Conservation (phyloP, 2,797 vertebrate species). For the Danio kyathit region DNA sequence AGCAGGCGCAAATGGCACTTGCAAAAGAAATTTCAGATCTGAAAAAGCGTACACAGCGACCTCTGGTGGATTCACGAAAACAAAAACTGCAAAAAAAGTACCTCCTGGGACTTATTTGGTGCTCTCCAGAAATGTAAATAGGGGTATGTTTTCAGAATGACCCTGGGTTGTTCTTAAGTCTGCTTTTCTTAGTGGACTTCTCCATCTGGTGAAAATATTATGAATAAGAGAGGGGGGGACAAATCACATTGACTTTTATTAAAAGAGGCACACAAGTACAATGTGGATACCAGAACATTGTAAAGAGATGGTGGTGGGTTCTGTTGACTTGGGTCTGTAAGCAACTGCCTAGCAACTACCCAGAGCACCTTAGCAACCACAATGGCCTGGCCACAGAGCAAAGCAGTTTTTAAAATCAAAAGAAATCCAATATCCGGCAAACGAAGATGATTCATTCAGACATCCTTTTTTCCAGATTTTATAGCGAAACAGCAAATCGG, state of each 20-base stretch:
- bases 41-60: no score
- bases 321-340: conserved; percentile 1
- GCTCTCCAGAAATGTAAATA: no score
- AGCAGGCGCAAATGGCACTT: no score
- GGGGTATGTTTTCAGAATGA: no score
- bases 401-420: background rate
- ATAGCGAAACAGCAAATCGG: conserved; percentile 6
- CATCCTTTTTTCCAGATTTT: background rate
- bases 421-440: background rate
- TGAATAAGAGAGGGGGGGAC: background rate
- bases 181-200: background rate
- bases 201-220: conserved; percentile 13
- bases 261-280: background rate
- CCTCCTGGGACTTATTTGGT: no score
- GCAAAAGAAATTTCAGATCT: no score
- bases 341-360: conserved; percentile 13
- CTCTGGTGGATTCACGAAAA: no score
- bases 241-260: background rate
- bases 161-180: no score
- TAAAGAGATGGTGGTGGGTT: background rate
- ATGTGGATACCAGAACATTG: background rate
- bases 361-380: conserved; percentile 19
- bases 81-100: no score
- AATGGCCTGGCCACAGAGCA: background rate
- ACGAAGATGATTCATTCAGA: background rate